Conservation (phyloP, 2,113 vertebrate genomes). For the Sterrhoptilus dennistouni region DNA sequence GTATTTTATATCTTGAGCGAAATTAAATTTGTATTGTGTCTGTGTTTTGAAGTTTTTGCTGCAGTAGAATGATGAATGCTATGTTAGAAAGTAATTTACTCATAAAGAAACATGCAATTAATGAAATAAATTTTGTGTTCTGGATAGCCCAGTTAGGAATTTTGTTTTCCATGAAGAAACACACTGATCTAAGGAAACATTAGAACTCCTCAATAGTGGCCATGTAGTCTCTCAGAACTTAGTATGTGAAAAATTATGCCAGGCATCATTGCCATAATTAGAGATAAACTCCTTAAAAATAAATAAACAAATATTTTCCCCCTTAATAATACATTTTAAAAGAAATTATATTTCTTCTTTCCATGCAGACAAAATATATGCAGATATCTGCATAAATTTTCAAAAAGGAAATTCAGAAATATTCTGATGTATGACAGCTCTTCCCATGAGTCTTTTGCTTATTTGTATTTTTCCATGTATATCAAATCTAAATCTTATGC, state of each 20-base stretch:
- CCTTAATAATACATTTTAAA: background rate
- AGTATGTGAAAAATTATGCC: background rate
- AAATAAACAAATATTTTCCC: background rate
- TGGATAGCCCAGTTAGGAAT: background rate
- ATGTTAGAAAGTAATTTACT: background rate
- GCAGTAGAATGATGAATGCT: rapidly evolving
- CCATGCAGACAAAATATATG: background rate
- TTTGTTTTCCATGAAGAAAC: background rate
- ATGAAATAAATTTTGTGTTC: background rate
- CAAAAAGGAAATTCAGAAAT: background rate
- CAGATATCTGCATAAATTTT: background rate
- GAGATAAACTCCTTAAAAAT: background rate
- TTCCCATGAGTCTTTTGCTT: background rate
- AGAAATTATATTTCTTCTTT: background rate
- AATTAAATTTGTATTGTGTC: background rate
- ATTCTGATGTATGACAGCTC: background rate
- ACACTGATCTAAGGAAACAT: background rate
- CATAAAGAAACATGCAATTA: background rate
- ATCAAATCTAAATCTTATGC: background rate
- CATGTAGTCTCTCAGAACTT: background rate
- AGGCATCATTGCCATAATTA: background rate
- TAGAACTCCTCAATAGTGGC: background rate
- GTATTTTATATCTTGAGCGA: background rate
- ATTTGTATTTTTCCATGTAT: background rate
- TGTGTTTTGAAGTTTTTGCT: background rate